Percentiles rank a stretch among this genome's conserved stretches.
These are phyloP conservation scores for Eledona agricola DNA, from an alignment of 2,888 invertebrate species.

Conservation along the genomic window DNA sequence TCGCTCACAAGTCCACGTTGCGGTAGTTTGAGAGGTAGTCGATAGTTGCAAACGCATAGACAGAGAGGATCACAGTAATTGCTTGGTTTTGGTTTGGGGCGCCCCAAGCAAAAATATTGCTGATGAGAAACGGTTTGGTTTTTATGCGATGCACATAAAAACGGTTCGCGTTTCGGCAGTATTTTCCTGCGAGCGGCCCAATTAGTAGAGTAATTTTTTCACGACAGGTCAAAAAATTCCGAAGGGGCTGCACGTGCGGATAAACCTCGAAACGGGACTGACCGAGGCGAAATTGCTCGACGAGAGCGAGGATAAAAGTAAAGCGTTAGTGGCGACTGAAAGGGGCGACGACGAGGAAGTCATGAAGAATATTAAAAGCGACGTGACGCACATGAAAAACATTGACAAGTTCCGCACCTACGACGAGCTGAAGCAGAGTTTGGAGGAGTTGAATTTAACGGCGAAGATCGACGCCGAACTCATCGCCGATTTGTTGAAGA, in stretches of 20 bases:
- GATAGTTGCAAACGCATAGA: too few species aligned
- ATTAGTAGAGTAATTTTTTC: conserved; percentile 14
- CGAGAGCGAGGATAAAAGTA: conserved; percentile 43
- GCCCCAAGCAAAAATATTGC: too few species aligned
- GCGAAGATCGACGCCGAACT: conserved; percentile 76
- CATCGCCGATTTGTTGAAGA: conserved; percentile 65
- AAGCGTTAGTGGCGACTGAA: conserved; percentile 37
- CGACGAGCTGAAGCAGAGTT: conserved; percentile 72
- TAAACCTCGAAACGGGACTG: conserved; percentile 78
- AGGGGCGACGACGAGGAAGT: conserved; percentile 47
- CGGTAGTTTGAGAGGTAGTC: too few species aligned
- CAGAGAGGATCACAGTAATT: too few species aligned
- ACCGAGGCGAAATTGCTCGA: conserved; percentile 77
- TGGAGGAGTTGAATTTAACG: conserved; percentile 69
- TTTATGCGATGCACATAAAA: conserved; percentile 31
- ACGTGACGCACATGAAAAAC: conserved; percentile 54
- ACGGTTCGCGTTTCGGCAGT: conserved; percentile 4
- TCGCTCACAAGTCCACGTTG: too few species aligned
- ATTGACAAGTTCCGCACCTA: conserved; percentile 67
- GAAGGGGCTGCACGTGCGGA: conserved; percentile 76
- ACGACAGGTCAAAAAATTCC: conserved; percentile 74
- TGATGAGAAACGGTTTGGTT: too few species aligned
- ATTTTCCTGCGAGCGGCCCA: conserved; percentile 6
- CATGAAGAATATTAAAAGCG: conserved; percentile 59
- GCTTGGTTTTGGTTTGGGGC: too few species aligned